Evolutionary conservation across 1,140 invertebrate species (phyloP).

Genomic region (Aphis craccivora): DNA sequence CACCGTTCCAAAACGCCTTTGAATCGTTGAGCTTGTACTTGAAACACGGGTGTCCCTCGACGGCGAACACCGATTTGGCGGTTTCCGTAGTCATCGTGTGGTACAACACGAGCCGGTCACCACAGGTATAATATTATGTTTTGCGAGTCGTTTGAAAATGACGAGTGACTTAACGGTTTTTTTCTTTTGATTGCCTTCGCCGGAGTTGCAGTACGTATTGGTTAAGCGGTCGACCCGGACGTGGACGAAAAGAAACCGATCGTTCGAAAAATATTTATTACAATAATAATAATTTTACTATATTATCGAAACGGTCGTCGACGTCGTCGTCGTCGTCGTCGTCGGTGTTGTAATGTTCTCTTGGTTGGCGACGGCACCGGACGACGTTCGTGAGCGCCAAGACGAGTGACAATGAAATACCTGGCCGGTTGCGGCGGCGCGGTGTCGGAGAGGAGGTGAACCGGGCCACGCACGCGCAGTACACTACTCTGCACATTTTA

Average conservation of each 20-base stretch:
- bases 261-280: not conserved
- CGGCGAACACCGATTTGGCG: constrained; percentile 47
- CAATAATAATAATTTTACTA: not conserved
- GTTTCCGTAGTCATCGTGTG: constrained; percentile 45
- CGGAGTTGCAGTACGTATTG: not conserved
- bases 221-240: not conserved
- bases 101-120: not conserved
- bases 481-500: not conserved
- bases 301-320: not conserved
- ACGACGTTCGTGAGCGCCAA: constrained; percentile 34
- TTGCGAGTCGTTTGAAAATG: not conserved
- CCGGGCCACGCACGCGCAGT: constrained; percentile 23
- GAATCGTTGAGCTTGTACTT: constrained; percentile 51
- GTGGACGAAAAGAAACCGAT: not conserved
- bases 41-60: constrained; percentile 45
- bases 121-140: not conserved
- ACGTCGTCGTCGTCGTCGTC: not conserved
- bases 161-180: constrained; percentile 33
- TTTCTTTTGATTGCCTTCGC: not conserved
- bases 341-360: not conserved
- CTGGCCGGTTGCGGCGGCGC: not conserved
- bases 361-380: not conserved
- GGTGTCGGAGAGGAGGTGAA: not conserved
- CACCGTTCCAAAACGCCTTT: constrained; percentile 7
- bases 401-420: constrained; percentile 56